Base-by-base conservation (phyloP, 2,888 invertebrate species). In the Hirtodrosophila confusa region DNA sequence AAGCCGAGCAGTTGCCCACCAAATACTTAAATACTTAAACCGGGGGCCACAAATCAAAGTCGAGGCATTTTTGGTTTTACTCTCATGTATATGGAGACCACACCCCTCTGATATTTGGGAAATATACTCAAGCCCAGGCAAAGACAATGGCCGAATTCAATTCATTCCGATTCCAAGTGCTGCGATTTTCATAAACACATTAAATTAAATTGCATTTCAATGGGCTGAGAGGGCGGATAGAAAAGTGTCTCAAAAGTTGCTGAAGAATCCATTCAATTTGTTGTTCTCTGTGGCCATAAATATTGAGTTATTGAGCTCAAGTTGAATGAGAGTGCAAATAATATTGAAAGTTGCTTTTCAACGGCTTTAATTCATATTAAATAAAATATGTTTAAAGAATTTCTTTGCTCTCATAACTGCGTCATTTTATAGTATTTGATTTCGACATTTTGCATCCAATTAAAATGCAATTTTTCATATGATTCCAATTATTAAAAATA, bases 151-250 rank as follows among this genome's bases (percentile, higher is more conserved):
- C 11, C 44, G 39, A 33, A 75, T 86, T 85, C 64, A 68, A 82
- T 62, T 50, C 37, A 31, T 61, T 64, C 37, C 37, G 24, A 36
- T 50, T 60, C 67, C 71, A 79, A 80, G 76, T 82, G 85, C 87
- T 77, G 73, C 76, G 77, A 68, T 80, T 82, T 80, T 89, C 85
- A 88, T 84, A 85, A 89, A 83, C 75, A 88, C 89, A 89, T 89
- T 90, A 89, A 90, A 90, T 89, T 90, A 89, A 89, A 90, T 90
- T 88, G 89, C 75, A 85, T 80, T 90, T 86, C 78, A 80, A 86
- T 82, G 77, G 77, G 47, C 40, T 27, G 41, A 62, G 47, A 7
- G 47, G 39, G 43, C 11, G 33, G 40, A n/a, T 9, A 33, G 43
- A 11, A 40, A 40, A 56, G 43, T 49, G 72, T 69, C 66, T 58